phyloP scores from a whole-genome alignment of 2,888 invertebrate species.

The Helicoverpa assulta region DNA sequence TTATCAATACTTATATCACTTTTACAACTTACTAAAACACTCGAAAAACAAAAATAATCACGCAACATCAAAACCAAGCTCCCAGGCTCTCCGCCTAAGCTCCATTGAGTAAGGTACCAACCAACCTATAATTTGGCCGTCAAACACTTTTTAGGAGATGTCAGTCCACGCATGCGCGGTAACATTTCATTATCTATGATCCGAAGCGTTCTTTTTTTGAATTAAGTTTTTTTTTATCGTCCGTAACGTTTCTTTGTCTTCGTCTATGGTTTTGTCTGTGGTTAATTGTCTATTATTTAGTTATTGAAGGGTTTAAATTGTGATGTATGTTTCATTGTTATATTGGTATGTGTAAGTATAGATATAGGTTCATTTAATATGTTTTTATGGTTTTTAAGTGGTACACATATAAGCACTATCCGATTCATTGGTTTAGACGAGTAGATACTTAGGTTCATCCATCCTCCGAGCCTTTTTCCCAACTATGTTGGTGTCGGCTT shows the following conservation, averaged over 20 bases:
- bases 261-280: constrained; percentile 43
- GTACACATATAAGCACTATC: too few relatives aligned
- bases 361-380: neutral
- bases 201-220: constrained; percentile 73
- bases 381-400: too few relatives aligned
- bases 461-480: too few relatives aligned
- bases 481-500: too few relatives aligned
- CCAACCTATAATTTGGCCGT: constrained; percentile 84
- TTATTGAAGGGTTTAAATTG: constrained; percentile 4
- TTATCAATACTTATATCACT: too few relatives aligned
- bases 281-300: constrained; percentile 11
- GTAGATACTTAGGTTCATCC: too few relatives aligned
- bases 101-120: constrained; percentile 59
- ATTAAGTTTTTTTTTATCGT: constrained; percentile 54
- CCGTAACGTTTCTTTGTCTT: constrained; percentile 54
- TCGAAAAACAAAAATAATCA: too few relatives aligned
- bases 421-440: too few relatives aligned
- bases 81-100: constrained; percentile 56
- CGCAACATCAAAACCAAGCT: neutral
- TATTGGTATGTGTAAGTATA: neutral
- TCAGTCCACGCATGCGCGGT: constrained; percentile 78
- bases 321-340: constrained; percentile 5
- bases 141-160: constrained; percentile 85
- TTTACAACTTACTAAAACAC: neutral
- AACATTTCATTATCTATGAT: constrained; percentile 82